phyloP scores from a whole-genome alignment of 1,140 invertebrate genomes.

The Cepaea nemoralis region DNA sequence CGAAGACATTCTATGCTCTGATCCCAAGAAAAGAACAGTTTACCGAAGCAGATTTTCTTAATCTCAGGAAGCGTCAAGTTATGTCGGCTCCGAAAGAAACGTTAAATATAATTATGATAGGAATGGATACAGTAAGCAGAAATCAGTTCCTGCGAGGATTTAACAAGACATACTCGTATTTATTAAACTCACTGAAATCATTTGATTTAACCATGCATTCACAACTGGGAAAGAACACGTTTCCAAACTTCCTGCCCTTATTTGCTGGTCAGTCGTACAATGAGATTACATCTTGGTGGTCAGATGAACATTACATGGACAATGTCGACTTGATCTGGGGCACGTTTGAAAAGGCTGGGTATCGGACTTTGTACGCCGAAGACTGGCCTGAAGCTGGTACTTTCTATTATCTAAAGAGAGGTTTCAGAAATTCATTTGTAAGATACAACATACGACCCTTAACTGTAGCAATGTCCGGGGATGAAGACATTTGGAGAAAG shows the following conservation, averaged over 20 bases:
- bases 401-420: background rate
- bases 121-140: background rate
- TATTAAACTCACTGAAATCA: background rate
- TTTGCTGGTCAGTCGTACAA: background rate
- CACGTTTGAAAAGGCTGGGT: slow-evolving; percentile 3
- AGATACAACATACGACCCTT: background rate
- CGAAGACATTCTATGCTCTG: background rate
- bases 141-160: background rate
- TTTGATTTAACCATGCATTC: slow-evolving; percentile 30
- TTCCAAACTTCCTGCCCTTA: background rate
- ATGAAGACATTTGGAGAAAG: background rate
- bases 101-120: background rate
- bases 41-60: background rate
- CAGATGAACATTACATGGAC: background rate
- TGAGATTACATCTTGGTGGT: background rate
- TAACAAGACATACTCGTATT: background rate
- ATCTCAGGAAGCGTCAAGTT: background rate
- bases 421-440: background rate
- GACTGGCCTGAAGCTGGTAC: background rate
- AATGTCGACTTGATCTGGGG: slow-evolving; percentile 4
- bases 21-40: background rate
- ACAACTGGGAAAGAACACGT: background rate
- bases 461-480: background rate
- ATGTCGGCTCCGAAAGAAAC: no score
- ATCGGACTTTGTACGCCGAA: slow-evolving; percentile 13